These are phyloP conservation scores for Trachurus trachurus DNA, from an alignment of 2,797 vertebrate genomes.

Conservation along the genomic window DNA sequence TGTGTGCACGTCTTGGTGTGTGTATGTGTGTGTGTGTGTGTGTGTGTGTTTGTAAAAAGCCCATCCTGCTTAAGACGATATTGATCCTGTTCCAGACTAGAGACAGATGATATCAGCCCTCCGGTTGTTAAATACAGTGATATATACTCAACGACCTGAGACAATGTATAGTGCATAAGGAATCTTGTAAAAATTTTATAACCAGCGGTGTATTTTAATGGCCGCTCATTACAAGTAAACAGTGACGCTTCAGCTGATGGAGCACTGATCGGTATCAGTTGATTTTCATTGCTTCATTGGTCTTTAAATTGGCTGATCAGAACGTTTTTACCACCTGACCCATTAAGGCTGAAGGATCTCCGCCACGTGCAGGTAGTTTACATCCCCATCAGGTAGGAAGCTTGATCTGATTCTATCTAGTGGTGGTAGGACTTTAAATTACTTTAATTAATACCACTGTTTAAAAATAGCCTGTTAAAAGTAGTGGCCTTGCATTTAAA, in stretches of 20 bases:
- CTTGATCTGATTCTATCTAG: neutral
- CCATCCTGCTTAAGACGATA: conserved; percentile 58
- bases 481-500: neutral
- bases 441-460: neutral
- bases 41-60: conserved; percentile 28
- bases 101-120: conserved; percentile 60
- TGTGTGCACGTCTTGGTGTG: conserved; percentile 36
- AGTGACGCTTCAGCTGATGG: conserved; percentile 29
- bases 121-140: conserved; percentile 67
- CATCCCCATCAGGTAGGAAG: conserved; percentile 6
- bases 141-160: conserved; percentile 47
- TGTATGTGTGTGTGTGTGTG: too few relatives aligned
- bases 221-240: conserved; percentile 52
- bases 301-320: conserved; percentile 42
- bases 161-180: conserved; percentile 69
- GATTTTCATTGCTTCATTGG: conserved; percentile 30
- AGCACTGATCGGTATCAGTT: conserved; percentile 48
- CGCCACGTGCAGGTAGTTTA: conserved; percentile 21
- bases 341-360: conserved; percentile 34
- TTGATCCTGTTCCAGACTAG: conserved; percentile 62
- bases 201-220: conserved; percentile 58
- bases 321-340: conserved; percentile 51
- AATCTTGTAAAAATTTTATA: conserved; percentile 56
- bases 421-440: neutral
- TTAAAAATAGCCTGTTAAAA: neutral